Base-by-base conservation (phyloP, 2,797 vertebrate species). In the Coregonus ussuriensis region DNA sequence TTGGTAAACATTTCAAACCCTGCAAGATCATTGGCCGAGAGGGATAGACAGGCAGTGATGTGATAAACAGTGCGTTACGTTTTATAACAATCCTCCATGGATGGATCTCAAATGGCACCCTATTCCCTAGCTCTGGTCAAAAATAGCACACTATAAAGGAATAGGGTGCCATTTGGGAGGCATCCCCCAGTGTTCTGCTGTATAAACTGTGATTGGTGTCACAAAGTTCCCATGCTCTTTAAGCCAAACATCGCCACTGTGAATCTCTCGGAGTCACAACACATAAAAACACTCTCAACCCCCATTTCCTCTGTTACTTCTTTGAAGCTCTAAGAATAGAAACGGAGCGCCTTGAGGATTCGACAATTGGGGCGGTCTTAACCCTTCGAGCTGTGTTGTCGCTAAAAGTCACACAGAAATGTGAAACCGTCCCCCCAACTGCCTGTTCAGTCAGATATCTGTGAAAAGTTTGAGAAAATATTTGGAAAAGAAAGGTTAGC, bases 141-240 rank as follows among this genome's bases (percentile, higher is more conserved):
- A 29, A 47, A 11, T 47, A 47, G 21, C 25, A 0, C 59, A 29
- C 59, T 63, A 11, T 16, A 25, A 25, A 9, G 53, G 59, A 25
- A 25, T 63, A 25, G 59, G 2, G 59, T 25, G 59, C 11, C 6
- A n/a, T 29, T 54, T 29, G 59, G 59, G 59, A 52, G 11, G 21
- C 69, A 68, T 31, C n/a, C 11, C 52, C 54, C 7, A 56, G 29
- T 11, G 59, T 25, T 66, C 70, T 33, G 71, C 29, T 16, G 33
- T 71, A 80, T 47, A 31, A 63, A 33, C 25, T 67, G 9, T 41
- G 59, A 75, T 47, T 33, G 21, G 35, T 81, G 80, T 88, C 83
- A 81, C 69, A 6, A 33, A 62, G 81, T 87, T 91, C 90, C 88
- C 90, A 90, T 80, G 90, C 72, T 84, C 86, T 82, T 62, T 65